These are phyloP conservation scores for Bicyclus anynana DNA, from an alignment of 1,140 invertebrate species.

Conservation along the genomic window DNA sequence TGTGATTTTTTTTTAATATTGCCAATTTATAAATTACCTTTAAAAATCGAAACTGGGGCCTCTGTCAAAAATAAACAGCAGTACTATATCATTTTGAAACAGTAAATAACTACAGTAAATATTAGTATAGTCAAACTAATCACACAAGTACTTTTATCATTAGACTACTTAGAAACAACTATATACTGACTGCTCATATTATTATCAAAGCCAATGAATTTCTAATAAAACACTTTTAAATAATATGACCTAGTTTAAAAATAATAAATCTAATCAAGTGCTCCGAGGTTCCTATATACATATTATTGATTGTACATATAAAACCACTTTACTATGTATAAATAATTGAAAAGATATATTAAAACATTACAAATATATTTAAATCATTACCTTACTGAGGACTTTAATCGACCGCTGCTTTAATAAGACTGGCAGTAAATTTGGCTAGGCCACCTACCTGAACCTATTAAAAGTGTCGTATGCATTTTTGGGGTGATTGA, in stretches of 20 bases:
- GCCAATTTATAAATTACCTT: conserved; percentile 62
- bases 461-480: conserved; percentile 17
- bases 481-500: conserved; percentile 21
- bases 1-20: conserved; percentile 32
- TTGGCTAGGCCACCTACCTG: conserved; percentile 12
- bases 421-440: conserved; percentile 9
- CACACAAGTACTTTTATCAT: no score
- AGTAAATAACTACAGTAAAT: background rate
- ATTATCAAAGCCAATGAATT: no score
- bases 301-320: background rate
- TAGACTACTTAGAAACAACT: no score
- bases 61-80: conserved; percentile 70
- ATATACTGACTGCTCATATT: no score
- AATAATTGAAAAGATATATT: background rate
- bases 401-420: background rate
- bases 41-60: conserved; percentile 68
- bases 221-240: no score
- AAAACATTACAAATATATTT: background rate
- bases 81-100: conserved; percentile 23
- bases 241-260: no score
- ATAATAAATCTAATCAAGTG: no score
- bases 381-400: conserved; percentile 4
- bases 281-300: no score
- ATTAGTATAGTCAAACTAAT: background rate
- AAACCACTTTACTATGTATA: background rate